Conservation (phyloP, 64 coral and sea anemone species). For the Porites lutea region DNA sequence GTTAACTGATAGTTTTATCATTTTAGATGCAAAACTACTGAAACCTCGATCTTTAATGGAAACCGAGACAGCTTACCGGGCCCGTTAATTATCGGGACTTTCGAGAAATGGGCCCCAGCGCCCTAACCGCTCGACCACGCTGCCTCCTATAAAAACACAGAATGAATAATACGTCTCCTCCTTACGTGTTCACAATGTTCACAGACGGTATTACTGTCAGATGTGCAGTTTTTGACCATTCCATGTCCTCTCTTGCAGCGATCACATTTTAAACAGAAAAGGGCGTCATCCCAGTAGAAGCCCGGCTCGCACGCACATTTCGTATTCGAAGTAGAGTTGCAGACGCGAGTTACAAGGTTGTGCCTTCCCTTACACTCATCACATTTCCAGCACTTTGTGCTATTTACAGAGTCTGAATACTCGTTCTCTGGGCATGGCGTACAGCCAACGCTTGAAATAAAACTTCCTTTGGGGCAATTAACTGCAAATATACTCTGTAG, state of each 20-base stretch:
- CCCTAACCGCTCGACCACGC: too few relatives aligned
- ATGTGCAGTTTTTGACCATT: constrained; percentile 37
- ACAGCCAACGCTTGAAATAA: neutral
- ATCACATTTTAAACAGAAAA: neutral
- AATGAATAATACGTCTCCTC: neutral
- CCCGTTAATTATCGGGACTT: too few relatives aligned
- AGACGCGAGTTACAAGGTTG: neutral
- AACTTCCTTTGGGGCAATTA: constrained; percentile 18
- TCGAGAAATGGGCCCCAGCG: too few relatives aligned
- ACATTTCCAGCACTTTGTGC: constrained; percentile 13
- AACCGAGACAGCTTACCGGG: too few relatives aligned
- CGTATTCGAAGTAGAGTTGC: neutral
- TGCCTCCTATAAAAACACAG: neutral
- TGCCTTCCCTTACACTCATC: neutral
- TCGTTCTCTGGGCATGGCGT: neutral
- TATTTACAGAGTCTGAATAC: neutral
- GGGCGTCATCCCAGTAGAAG: neutral
- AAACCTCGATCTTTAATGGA: too few relatives aligned
- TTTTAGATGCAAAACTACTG: too few relatives aligned
- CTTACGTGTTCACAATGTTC: constrained; percentile 18
- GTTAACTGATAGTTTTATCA: too few relatives aligned
- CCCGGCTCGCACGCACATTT: constrained; percentile 10
- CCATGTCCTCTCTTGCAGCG: constrained; percentile 29
- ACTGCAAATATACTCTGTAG: constrained; percentile 17
- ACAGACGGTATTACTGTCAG: constrained; percentile 18